These are phyloP conservation scores for Mormyrops attenuatus DNA, from an alignment of 2,797 vertebrate species.

Conservation along the genomic window DNA sequence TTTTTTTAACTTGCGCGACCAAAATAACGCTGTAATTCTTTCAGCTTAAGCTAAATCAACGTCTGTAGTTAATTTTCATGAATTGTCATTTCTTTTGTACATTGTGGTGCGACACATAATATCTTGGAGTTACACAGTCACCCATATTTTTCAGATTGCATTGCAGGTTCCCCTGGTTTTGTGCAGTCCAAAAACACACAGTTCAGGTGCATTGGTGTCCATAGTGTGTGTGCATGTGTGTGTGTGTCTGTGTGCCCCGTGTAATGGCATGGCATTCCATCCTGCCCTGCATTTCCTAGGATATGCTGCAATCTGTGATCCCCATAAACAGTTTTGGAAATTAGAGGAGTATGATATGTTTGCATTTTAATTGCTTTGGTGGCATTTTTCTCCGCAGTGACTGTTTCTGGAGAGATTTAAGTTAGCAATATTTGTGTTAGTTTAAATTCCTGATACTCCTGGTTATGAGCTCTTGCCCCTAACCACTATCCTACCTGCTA, in stretches of 20 bases:
- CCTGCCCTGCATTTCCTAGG: not conserved
- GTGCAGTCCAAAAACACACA: not conserved
- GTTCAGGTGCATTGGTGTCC: not conserved
- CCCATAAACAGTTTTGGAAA: not conserved
- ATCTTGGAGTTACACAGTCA: not conserved
- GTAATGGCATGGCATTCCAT: not conserved
- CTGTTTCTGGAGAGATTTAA: not conserved
- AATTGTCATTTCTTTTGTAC: not conserved
- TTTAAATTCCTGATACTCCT: not conserved
- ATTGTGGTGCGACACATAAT: not conserved
- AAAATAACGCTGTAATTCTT: not conserved
- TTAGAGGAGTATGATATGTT: not conserved
- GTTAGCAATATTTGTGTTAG: not conserved
- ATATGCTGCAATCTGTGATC: not conserved
- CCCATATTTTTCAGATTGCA: not conserved
- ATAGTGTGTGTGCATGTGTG: not conserved
- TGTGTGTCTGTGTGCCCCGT: not conserved
- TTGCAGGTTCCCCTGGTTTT: not conserved
- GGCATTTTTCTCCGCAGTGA: not conserved
- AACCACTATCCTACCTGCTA: not conserved
- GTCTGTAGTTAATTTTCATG: not conserved
- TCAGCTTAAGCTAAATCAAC: not conserved
- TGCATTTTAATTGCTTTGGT: not conserved
- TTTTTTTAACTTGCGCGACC: not conserved
- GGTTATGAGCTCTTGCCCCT: not conserved